Conservation (phyloP, 2,113 vertebrate genomes). For the Todiramphus saurophagus region DNA sequence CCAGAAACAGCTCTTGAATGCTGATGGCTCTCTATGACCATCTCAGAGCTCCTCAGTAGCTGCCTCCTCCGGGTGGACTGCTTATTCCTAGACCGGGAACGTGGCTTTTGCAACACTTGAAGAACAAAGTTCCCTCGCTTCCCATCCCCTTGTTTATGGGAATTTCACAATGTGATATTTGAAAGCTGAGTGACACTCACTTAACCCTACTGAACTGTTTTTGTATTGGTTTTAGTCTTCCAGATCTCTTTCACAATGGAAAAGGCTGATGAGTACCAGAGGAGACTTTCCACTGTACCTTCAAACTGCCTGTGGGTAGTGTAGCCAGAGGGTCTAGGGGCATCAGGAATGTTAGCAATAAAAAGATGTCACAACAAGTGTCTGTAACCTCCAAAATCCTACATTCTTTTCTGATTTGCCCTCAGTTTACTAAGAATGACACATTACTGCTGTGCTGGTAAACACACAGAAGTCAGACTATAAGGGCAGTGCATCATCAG, state of each 20-base stretch:
- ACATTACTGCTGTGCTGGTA: neutral
- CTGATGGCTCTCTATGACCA: neutral
- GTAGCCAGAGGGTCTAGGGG: neutral
- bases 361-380: neutral
- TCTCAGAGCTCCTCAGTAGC: neutral
- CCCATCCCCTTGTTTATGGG: neutral
- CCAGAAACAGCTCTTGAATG: neutral
- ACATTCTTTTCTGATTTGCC: neutral
- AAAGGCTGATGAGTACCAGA: neutral
- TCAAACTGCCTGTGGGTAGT: neutral
- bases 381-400: neutral
- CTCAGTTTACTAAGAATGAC: neutral
- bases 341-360: neutral
- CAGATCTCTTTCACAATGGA: neutral
- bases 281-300: neutral
- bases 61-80: neutral
- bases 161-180: neutral
- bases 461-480: neutral
- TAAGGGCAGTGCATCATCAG: neutral
- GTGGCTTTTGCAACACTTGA: neutral
- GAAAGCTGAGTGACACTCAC: neutral
- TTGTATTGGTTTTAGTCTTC: neutral
- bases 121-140: neutral
- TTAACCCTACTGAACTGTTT: neutral
- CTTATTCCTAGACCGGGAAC: neutral